These are phyloP conservation scores for Tyria jacobaeae DNA, from an alignment of 2,888 invertebrate genomes.

Conservation along the genomic window DNA sequence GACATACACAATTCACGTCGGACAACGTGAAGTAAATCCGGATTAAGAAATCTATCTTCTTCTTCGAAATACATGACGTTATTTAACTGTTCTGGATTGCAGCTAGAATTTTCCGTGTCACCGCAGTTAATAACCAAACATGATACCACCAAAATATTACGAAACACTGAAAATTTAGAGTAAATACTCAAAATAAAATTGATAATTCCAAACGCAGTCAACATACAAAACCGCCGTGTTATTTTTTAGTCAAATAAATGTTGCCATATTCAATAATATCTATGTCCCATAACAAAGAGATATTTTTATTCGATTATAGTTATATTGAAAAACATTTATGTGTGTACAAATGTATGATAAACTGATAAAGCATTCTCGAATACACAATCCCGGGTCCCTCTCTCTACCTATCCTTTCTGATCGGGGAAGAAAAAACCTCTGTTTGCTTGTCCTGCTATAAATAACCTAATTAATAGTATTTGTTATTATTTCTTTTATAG, in stretches of 20 bases:
- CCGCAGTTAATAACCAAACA: conserved; percentile 56
- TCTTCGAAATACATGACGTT: conserved; percentile 76
- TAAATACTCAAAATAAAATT: conserved; percentile 73
- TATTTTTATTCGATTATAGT: background rate
- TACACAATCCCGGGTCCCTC: too few relatives aligned
- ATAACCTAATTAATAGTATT: too few relatives aligned
- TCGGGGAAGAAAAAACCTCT: too few relatives aligned
- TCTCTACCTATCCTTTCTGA: too few relatives aligned
- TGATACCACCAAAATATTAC: conserved; percentile 54
- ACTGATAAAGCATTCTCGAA: too few relatives aligned
- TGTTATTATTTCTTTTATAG: too few relatives aligned
- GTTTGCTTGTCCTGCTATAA: too few relatives aligned
- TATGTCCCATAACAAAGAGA: background rate
- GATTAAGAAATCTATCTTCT: conserved; percentile 68
- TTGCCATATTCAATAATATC: conserved; percentile 19
- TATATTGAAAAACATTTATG: background rate
- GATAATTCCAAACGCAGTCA: conserved; percentile 72
- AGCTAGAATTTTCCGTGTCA: conserved; percentile 43
- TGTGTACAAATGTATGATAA: too few relatives aligned
- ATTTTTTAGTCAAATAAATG: conserved; percentile 55
- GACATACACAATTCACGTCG: conserved; percentile 74
- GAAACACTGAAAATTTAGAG: conserved; percentile 72
- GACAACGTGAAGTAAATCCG: conserved; percentile 71
- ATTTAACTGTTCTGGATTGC: conserved; percentile 44
- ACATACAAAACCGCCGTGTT: conserved; percentile 74